Evolutionary conservation across 2,888 invertebrate genomes (phyloP), one percentile per base, ranked within the genome.

Genomic region (Cistogaster globosa): DNA sequence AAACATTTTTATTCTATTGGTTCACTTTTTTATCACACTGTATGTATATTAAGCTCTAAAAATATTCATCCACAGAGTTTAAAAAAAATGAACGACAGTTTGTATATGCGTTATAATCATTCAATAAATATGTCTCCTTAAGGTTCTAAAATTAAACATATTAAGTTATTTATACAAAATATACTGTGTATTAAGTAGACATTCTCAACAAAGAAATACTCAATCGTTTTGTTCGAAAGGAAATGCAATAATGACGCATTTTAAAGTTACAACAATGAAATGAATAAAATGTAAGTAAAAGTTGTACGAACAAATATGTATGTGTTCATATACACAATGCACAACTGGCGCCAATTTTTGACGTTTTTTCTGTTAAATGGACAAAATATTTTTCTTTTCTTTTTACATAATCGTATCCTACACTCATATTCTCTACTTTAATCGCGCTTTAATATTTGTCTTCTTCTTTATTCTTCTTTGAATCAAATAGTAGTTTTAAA

Each of bases 171-270:
- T 62, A 55, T 57, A 58, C 26, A 22, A 11, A 20, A 22, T 20
- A 51, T 22, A 38, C 7, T 53, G 20, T 53, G 26, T 74, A 72
- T 42, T 65, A 51, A 79, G 36, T 16, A 67, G 32, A 42, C 38
- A 76, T 53, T 60, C 53, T 68, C n/a, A 80, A 80, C 80, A 75
- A 81, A 81, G 75, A 68, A 74, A 75, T 60, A 55, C 71, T 58
- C 53, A 75, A 53, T 62, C 42, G 55, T 67, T 74, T 74, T n/a
- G 18, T 38, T 51, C 51, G 16, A 71, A 71, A 81, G 74, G 60
- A 81, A 71, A 81, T 81, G 65, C 65, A 72, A 51, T 58, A 72
- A 68, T 81, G 84, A 84, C 84, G 84, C 84, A 81, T 81, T 84
- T 32, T 68, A 77, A 81, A 63, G 55, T 77, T 77, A 72, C 76